Evolutionary conservation across 2,113 vertebrate species (phyloP).

Genomic region (Oplegnathus fasciatus): DNA sequence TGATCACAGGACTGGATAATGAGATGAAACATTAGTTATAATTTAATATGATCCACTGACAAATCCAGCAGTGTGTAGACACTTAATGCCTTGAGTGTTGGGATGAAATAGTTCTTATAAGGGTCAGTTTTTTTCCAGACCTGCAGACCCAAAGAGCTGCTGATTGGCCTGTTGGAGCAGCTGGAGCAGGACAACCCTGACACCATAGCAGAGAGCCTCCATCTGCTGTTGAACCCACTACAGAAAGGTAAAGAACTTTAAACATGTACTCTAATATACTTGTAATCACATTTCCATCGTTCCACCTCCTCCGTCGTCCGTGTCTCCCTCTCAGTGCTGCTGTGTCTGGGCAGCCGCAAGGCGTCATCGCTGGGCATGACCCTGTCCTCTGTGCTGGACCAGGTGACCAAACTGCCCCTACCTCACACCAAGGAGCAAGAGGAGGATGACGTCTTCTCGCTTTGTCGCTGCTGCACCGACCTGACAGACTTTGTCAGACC

Average conservation of each 20-base stretch:
- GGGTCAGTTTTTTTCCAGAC: conserved; percentile 81
- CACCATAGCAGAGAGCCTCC: conserved; percentile 86
- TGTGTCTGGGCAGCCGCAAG: conserved; percentile 89
- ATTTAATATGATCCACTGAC: not conserved
- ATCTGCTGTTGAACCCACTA: conserved; percentile 90
- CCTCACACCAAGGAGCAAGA: conserved; percentile 91
- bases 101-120: not conserved
- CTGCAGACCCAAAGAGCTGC: conserved; percentile 95
- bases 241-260: conserved; percentile 87
- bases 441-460: conserved; percentile 87
- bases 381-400: conserved; percentile 91
- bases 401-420: conserved; percentile 90
- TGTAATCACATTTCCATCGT: not conserved
- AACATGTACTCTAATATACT: not conserved
- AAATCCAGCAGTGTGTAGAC: not conserved
- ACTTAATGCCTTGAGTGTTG: not conserved
- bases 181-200: conserved; percentile 91
- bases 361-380: conserved; percentile 93
- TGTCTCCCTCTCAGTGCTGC: conserved; percentile 84
- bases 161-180: conserved; percentile 95
- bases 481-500: conserved; percentile 89
- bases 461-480: conserved; percentile 90
- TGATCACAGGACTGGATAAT: not conserved
- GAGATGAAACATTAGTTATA: not conserved
- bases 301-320: not conserved